phyloP scores from a whole-genome alignment of 1,140 invertebrate species.

The Planococcus citri region DNA sequence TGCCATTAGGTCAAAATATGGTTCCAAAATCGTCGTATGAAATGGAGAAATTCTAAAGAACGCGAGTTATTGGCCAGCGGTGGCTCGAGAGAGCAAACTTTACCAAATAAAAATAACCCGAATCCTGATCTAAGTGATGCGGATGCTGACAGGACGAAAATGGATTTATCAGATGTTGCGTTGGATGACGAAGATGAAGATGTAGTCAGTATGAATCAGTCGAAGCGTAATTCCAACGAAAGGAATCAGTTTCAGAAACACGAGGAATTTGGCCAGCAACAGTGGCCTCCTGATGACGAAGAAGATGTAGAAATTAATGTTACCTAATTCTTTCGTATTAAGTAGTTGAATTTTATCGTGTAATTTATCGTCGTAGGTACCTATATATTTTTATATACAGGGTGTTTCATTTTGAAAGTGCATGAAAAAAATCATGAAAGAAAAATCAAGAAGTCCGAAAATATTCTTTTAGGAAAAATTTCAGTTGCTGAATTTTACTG shows the following conservation, averaged over 20 bases:
- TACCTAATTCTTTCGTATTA: background rate
- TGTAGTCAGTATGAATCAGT: background rate
- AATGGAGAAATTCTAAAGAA: conserved; percentile 95
- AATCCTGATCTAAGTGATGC: conserved; percentile 87
- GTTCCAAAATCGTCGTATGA: conserved; percentile 93
- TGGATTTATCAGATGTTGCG: conserved; percentile 10
- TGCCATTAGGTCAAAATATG: conserved; percentile 79
- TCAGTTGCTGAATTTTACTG: no score
- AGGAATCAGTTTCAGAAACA: background rate
- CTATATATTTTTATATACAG: no score
- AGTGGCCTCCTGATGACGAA: conserved; percentile 11
- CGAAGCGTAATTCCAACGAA: background rate
- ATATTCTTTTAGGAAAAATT: no score
- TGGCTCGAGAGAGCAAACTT: conserved; percentile 82
- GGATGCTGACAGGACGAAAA: background rate
- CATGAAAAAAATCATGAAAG: no score
- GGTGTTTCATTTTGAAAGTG: no score
- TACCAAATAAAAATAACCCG: conserved; percentile 94
- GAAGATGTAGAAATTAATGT: conserved; percentile 17
- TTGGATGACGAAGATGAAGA: conserved; percentile 15
- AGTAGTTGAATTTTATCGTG: background rate
- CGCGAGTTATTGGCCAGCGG: conserved; percentile 82
- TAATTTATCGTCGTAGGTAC: no score
- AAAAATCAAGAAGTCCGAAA: no score
- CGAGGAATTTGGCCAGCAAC: background rate